Base-by-base conservation (phyloP, 2,888 invertebrate species). In the Macaria liturata region DNA sequence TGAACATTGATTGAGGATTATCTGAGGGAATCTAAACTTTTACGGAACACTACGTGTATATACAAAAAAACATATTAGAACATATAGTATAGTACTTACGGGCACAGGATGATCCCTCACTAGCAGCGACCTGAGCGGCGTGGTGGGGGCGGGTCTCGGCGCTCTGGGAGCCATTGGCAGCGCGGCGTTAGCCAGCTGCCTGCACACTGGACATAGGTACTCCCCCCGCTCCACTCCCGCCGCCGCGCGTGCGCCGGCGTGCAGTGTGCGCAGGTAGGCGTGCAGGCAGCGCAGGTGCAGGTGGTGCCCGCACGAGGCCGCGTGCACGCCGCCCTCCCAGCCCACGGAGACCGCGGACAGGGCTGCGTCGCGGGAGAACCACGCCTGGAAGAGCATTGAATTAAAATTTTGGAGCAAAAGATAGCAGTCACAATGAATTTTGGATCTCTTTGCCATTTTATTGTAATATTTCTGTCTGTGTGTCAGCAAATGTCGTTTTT, bases 291-390 rank as follows among this genome's bases (percentile, higher is more conserved):
- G 96, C 74, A 98, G 93, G 91, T 99, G 99, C 59, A 99, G 94
- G 87, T 98, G 97, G 90, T 99, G 99, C 0, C 99, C 99, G 91
- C 99, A 99, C 1, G 98, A 97, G 86, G 97, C 97, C 53, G 98
- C 97, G 85, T 97, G 96, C 53, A 98, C 97, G 54, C 98, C 98
- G 65, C 97, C 97, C 84, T 97, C 97, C 95, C 96, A 97, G 3
- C 97, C 97, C 49, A 55, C 57, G 30, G 47, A 60, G 37, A 63
- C 56, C 32, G 65, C 64, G 9, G 32, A 40, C 8, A 63, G 62
- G 51, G 65, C 62, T 44, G 59, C 61, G 46, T 51, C 45, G 5
- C 51, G 20, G 3, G 61, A 95, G 79, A 97, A 98, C 86, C 96
- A 95, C 59, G 94, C 91, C 70, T 54, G 50, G 4, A 4, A 37